A percentile compares a stretch with the other conserved stretches of the same genome.
Conservation (phyloP, 2,113 vertebrate species). For the Arvicanthis niloticus region DNA sequence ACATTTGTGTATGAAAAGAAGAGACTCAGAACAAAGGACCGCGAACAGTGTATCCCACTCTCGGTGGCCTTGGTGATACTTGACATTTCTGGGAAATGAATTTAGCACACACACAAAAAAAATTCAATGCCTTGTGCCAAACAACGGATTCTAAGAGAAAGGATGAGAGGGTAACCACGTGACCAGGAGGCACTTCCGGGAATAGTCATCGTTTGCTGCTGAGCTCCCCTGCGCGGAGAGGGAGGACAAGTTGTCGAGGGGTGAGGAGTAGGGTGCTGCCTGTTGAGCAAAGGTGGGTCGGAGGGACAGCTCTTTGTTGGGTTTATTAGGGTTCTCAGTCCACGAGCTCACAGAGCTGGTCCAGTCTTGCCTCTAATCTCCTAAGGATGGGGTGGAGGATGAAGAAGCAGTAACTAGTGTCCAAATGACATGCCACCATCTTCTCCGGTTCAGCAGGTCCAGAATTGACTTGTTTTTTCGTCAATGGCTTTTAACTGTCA, state of each 20-base stretch:
- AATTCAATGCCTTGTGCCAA: slow-evolving; percentile 63
- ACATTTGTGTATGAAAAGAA: slow-evolving; percentile 65
- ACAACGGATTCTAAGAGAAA: slow-evolving; percentile 48
- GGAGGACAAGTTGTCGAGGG: slow-evolving; percentile 3
- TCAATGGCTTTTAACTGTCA: background rate
- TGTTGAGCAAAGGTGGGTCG: background rate
- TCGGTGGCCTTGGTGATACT: slow-evolving; percentile 69
- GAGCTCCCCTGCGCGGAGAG: background rate
- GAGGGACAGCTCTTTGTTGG: background rate
- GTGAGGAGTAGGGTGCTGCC: background rate
- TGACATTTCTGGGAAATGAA: slow-evolving; percentile 79
- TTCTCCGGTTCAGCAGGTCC: background rate
- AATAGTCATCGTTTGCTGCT: slow-evolving; percentile 36
- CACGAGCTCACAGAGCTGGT: background rate
- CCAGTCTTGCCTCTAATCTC: background rate
- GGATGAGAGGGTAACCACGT: slow-evolving; percentile 39
- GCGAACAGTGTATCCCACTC: slow-evolving; percentile 69
- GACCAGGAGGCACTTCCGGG: slow-evolving; percentile 29
- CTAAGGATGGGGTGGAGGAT: background rate
- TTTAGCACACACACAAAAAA: background rate
- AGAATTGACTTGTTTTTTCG: background rate
- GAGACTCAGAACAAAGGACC: slow-evolving; percentile 68
- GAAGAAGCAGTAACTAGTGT: background rate
- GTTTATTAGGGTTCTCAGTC: background rate
- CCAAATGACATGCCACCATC: background rate